Evolutionary conservation across 2,888 invertebrate species (phyloP), one percentile per base, ranked within the genome.

Genomic region (Polyommatus icarus): DNA sequence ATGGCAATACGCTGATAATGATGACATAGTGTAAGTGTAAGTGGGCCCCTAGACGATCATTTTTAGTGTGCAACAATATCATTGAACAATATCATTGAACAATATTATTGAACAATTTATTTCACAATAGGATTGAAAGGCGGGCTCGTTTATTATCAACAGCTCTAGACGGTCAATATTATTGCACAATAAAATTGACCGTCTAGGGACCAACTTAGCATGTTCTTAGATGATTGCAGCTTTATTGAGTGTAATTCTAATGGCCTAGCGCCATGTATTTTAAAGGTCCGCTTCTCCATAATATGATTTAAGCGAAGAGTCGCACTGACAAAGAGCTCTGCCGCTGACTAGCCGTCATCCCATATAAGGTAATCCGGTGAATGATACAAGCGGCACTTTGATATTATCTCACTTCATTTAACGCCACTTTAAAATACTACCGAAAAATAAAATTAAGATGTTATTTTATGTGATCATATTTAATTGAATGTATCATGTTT

Each of bases 361-460:
- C 93, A 86, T 92, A 85, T 93, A 92, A 83, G 92, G 93, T 85
- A 89, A 91, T 91, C 91, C 86, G 84, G 85, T 85, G 86, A 87
- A 87, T 85, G 87, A 91, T 86, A 85, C 84, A 29, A 88, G 87
- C 87, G 87, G 84, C 84, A 82, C 86, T 88, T 89, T 87, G 87
- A 90, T 89, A 91, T 90, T 88, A 88, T 90, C 84, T 84, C 84
- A 83, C 87, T 87, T 87, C 86, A 87, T 87, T 86, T 86, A 86
- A 88, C 83, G 87, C 86, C 85, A 87, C 89, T 88, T 86, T 87
- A 89, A 67, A 67, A 24, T 87, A 84, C 78, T 78, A 77, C 79
- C 79, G 77, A 82, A 79, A 80, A 80, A 73, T 79, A 76, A 80
- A 76, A 80, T 29, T 75, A 54, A 50, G 24, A 50, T 75, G 15